phyloP scores from a whole-genome alignment of 2,797 vertebrate species.

The Orestias chungarensis region DNA sequence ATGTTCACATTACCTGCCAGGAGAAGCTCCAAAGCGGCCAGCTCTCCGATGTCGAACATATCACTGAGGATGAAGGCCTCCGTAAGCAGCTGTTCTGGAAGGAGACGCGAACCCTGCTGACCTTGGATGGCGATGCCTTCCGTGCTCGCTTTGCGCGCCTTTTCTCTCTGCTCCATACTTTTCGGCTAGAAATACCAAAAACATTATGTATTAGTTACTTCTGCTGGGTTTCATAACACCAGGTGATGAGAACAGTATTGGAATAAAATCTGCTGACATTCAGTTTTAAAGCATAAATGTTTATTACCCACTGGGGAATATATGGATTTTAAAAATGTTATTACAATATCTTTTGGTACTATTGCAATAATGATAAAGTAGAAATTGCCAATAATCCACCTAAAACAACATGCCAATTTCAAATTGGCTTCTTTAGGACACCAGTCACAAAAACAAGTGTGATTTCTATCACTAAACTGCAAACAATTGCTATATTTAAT shows the following conservation, averaged over 20 bases:
- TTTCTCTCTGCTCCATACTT: constrained; percentile 94
- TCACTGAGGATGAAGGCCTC: constrained; percentile 98
- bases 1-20: constrained; percentile 86
- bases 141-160: constrained; percentile 95
- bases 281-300: no score
- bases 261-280: no score
- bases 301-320: no score
- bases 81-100: constrained; percentile 93
- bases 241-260: neutral
- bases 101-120: constrained; percentile 92
- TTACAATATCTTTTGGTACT: no score
- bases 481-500: no score
- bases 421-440: no score
- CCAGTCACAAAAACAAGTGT: no score
- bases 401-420: no score
- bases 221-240: neutral
- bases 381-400: no score
- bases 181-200: constrained; percentile 84
- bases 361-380: no score
- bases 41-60: constrained; percentile 94
- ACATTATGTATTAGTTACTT: neutral
- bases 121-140: constrained; percentile 97
- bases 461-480: no score
- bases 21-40: constrained; percentile 94
- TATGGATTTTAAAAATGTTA: no score